These are phyloP conservation scores for Vesta saturnalis DNA, from an alignment of 2,888 invertebrate species.

Conservation along the genomic window DNA sequence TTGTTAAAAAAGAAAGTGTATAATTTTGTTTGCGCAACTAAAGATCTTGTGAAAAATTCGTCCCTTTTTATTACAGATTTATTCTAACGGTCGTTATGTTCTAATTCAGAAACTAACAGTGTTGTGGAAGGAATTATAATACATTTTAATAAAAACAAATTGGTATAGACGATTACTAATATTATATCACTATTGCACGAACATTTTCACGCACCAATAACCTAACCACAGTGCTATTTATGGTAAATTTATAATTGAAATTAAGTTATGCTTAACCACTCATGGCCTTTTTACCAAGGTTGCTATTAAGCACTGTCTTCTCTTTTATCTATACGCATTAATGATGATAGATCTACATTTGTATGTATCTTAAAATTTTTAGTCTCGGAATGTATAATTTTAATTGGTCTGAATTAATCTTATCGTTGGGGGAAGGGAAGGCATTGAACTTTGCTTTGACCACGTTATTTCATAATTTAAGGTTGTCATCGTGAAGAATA, in stretches of 20 bases:
- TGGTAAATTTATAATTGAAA: too few species aligned
- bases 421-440: slow-evolving; percentile 16
- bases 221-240: not conserved
- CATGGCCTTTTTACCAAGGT: too few species aligned
- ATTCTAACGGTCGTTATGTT: slow-evolving; percentile 26
- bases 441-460: slow-evolving; percentile 20
- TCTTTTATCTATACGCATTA: too few species aligned
- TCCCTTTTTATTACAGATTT: slow-evolving; percentile 2
- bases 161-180: not conserved
- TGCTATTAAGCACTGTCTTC: too few species aligned
- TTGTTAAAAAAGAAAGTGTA: slow-evolving; percentile 23
- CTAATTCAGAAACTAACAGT: slow-evolving; percentile 20
- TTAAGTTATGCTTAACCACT: too few species aligned
- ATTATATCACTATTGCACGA: not conserved
- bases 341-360: too few species aligned
- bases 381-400: slow-evolving; percentile 28
- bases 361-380: not conserved
- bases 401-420: slow-evolving; percentile 33
- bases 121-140: slow-evolving; percentile 11
- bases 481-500: slow-evolving; percentile 10
- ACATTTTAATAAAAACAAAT: slow-evolving; percentile 13
- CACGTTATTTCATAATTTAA: slow-evolving; percentile 21
- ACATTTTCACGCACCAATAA: not conserved
- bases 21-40: slow-evolving; percentile 11
- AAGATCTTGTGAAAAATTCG: slow-evolving; percentile 1